These are phyloP conservation scores for Raja brachyura DNA, from an alignment of 2,113 vertebrate species.

Conservation along the genomic window DNA sequence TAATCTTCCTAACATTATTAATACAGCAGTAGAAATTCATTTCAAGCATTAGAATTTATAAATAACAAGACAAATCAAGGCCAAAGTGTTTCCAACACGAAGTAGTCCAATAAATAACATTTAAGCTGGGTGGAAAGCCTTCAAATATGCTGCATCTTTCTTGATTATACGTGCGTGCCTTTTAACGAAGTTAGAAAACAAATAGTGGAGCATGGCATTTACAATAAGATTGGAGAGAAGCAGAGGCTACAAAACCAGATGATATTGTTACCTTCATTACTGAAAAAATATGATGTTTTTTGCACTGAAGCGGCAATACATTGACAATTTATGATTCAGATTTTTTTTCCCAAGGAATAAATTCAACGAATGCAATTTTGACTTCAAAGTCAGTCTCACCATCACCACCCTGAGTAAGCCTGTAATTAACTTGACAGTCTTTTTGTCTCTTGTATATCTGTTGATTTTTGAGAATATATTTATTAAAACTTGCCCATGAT, in stretches of 20 bases:
- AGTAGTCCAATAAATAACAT: neutral
- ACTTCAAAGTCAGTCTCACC: neutral
- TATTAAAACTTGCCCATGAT: neutral
- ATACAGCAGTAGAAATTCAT: neutral
- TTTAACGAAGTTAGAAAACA: slow-evolving; percentile 7
- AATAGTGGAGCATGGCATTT: neutral
- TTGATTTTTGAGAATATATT: neutral
- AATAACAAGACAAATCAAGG: neutral
- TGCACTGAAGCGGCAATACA: neutral
- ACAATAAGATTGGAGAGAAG: neutral
- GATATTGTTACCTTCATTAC: neutral
- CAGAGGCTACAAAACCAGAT: neutral
- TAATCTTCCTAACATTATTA: neutral
- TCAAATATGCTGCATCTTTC: neutral
- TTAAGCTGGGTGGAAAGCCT: neutral
- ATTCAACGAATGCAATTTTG: neutral
- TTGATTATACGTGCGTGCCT: neutral
- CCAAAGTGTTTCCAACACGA: neutral
- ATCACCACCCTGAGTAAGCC: too few relatives aligned
- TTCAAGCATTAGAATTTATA: neutral
- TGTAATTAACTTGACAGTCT: neutral
- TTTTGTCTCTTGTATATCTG: neutral
- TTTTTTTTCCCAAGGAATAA: neutral
- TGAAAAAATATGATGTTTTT: neutral
- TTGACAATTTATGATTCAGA: neutral